Percentiles rank a stretch among this genome's conserved stretches.
Evolutionary conservation across 2,113 vertebrate genomes (phyloP).

Genomic region (Siphamia tubifer): DNA sequence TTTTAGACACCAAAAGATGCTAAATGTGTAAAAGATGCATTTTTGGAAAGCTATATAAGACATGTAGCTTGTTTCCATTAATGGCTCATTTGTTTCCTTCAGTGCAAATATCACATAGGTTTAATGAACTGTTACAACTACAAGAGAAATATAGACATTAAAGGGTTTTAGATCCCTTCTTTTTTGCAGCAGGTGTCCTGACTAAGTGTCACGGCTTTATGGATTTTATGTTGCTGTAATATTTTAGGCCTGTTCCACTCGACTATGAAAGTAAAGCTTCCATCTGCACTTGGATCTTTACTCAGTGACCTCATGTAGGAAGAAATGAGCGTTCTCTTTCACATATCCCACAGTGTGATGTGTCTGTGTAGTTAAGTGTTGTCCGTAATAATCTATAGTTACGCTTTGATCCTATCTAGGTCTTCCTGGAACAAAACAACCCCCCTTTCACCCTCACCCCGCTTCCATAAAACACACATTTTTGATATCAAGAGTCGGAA

Average conservation of each 20-base stretch:
- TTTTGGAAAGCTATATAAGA: not conserved
- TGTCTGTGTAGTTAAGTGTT: conserved; percentile 27
- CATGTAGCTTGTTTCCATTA: not conserved
- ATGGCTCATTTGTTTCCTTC: too few relatives aligned
- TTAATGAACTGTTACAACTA: too few relatives aligned
- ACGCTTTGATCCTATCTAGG: conserved; percentile 53
- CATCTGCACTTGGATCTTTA: conserved; percentile 47
- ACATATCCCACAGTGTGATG: conserved; percentile 36
- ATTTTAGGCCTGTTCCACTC: conserved; percentile 1
- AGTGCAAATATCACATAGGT: too few relatives aligned
- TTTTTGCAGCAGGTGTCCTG: not conserved
- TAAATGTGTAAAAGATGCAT: not conserved
- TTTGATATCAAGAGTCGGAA: conserved; percentile 51
- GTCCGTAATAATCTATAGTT: conserved; percentile 31
- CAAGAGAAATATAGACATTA: not conserved
- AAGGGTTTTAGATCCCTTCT: not conserved
- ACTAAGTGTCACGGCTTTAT: not conserved
- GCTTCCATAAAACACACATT: conserved; percentile 11
- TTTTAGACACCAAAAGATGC: not conserved
- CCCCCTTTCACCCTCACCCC: conserved; percentile 31
- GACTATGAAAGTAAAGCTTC: conserved; percentile 32
- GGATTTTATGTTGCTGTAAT: conserved; percentile 6
- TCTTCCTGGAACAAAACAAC: conserved; percentile 34
- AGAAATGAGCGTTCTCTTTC: conserved; percentile 62
- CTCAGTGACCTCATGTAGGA: conserved; percentile 57